These are phyloP conservation scores for Myiagra hebetior DNA, from an alignment of 2,113 vertebrate genomes.

Conservation along the genomic window DNA sequence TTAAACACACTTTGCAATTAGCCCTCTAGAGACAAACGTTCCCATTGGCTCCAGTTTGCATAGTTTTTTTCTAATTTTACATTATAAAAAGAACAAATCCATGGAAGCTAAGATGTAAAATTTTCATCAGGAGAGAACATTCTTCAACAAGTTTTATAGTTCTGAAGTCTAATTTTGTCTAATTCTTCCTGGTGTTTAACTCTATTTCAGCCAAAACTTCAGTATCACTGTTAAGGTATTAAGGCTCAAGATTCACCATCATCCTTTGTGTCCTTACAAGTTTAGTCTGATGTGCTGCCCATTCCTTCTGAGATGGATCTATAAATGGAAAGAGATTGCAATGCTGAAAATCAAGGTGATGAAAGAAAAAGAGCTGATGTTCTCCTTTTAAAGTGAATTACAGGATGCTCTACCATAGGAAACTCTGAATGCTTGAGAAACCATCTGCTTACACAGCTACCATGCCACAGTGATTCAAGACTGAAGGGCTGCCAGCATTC, in stretches of 20 bases:
- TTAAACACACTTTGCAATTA: not conserved
- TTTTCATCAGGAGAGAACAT: not conserved
- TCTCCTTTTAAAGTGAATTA: not conserved
- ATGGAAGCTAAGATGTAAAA: not conserved
- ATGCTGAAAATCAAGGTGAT: not conserved
- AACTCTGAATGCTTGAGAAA: not conserved
- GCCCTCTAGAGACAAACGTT: not conserved
- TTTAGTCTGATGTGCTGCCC: not conserved
- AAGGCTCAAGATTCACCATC: not conserved
- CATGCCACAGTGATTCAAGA: not conserved
- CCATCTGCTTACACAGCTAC: not conserved
- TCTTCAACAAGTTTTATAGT: not conserved
- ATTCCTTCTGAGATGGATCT: not conserved
- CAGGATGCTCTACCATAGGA: rapidly evolving
- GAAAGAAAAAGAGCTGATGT: not conserved
- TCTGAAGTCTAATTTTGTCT: not conserved
- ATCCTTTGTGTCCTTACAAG: not conserved
- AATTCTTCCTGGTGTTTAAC: not conserved
- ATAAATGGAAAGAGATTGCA: not conserved
- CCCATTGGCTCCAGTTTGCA: not conserved
- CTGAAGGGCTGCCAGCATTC: not conserved
- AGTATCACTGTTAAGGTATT: not conserved
- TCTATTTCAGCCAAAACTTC: not conserved
- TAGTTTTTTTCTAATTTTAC: not conserved
- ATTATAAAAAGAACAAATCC: not conserved